phyloP scores from a whole-genome alignment of 1,140 invertebrate genomes.

The Drosophila ironensis region DNA sequence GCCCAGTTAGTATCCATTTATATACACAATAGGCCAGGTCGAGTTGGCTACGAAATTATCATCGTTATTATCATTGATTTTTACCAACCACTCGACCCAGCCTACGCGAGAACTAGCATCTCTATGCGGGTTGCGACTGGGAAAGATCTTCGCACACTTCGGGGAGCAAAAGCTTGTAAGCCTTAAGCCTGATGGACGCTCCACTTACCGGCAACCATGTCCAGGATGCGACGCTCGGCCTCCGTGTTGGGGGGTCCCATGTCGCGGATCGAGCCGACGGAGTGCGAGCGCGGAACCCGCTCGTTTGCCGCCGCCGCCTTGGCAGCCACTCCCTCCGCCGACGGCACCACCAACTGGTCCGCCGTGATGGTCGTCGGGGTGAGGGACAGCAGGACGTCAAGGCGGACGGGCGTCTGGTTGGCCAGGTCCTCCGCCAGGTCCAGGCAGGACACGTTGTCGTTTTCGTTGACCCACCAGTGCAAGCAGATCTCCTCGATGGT shows the following conservation, averaged over 20 bases:
- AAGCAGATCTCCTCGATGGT: conserved; percentile 96
- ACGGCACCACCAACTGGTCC: conserved; percentile 87
- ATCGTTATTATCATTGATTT: background rate
- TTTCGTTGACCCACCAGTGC: conserved; percentile 97
- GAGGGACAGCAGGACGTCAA: conserved; percentile 93
- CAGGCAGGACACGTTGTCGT: conserved; percentile 91
- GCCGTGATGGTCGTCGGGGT: conserved; percentile 87
- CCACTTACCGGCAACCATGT: conserved; percentile 85
- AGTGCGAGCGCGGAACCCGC: conserved; percentile 84
- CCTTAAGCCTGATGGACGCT: conserved; percentile 11
- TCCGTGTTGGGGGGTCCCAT: conserved; percentile 83
- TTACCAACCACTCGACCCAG: conserved; percentile 13
- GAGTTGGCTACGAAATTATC: background rate
- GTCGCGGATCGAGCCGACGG: conserved; percentile 87
- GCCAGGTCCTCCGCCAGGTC: conserved; percentile 94
- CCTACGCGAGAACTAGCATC: conserved; percentile 1
- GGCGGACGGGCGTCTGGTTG: conserved; percentile 93
- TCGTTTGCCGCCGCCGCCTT: conserved; percentile 63
- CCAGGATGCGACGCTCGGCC: conserved; percentile 86
- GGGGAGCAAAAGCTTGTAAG: conserved; percentile 37
- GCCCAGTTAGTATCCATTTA: conserved; percentile 61
- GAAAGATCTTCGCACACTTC: background rate
- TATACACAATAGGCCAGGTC: conserved; percentile 37
- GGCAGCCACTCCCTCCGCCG: conserved; percentile 59
- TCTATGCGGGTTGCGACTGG: conserved; percentile 13